Conservation (phyloP, 2,113 vertebrate species). For the Pangasianodon hypophthalmus region DNA sequence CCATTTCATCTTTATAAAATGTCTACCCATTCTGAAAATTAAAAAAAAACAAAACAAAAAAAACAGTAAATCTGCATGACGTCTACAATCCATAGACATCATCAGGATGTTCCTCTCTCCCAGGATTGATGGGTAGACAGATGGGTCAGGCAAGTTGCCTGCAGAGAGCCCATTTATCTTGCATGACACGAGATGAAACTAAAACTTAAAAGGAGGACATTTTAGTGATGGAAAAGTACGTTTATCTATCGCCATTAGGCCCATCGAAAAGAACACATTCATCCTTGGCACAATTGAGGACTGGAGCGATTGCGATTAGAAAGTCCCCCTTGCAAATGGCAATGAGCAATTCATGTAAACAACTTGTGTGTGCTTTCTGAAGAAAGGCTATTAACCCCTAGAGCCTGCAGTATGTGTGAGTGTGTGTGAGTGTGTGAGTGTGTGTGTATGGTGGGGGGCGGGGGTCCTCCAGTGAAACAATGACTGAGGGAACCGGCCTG, state of each 20-base stretch:
- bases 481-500: slow-evolving; percentile 14
- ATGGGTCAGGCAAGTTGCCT: slow-evolving; percentile 48
- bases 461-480: slow-evolving; percentile 32
- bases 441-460: not conserved
- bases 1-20: slow-evolving; percentile 43
- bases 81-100: slow-evolving; percentile 9
- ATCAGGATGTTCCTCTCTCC: slow-evolving; percentile 3
- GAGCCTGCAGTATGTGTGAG: not conserved
- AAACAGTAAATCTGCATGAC: not conserved
- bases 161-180: slow-evolving; percentile 57
- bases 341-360: slow-evolving; percentile 43
- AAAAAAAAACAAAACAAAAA: not conserved
- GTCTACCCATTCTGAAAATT: not conserved
- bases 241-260: slow-evolving; percentile 35
- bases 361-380: slow-evolving; percentile 22
- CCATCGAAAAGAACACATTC: slow-evolving; percentile 21
- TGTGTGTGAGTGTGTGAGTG: not conserved
- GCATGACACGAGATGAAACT: slow-evolving; percentile 48
- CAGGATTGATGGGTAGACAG: slow-evolving; percentile 43
- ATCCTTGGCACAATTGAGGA: slow-evolving; percentile 15
- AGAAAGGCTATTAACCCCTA: slow-evolving; percentile 33
- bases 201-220: slow-evolving; percentile 45
- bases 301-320: slow-evolving; percentile 1
- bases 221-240: slow-evolving; percentile 32
- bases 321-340: slow-evolving; percentile 35